Base-by-base conservation (phyloP, 2,113 vertebrate species). In the Oreotrochilus melanogaster region DNA sequence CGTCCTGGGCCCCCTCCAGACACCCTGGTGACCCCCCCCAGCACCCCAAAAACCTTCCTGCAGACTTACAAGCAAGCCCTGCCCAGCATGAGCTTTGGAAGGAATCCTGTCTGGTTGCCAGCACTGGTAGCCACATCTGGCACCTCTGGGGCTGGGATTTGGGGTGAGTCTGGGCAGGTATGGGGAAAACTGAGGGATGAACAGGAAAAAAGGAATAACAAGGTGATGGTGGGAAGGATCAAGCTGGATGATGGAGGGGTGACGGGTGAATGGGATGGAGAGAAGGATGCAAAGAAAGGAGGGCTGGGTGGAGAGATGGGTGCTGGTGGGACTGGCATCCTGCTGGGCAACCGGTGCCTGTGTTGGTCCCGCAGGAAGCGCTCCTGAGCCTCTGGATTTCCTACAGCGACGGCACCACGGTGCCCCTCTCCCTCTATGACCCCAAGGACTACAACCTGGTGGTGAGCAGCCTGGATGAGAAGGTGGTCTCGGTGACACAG, bases 381-480 rank as follows among this genome's bases (percentile, higher is more conserved):
- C 98, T 99, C 78, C 96, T 99, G 94, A 99, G 98, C 51, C 97
- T 99, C 76, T 99, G 99, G 99, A 98, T 99, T 94, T 98, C 98
- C 87, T 99, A 99, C 98, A 99, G 99, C 6, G 99, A 99, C 7
- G 99, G 98, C 96, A 99, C 99, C 60, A 99, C 98, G 0, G 98
- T 98, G 15, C 99, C 99, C 2, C 98, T 99, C 83, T 98, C 98
- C 76, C 98, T 99, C 60, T 99, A 99, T 11, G 99, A 99, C 95
- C 98, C 99, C 65, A 99, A 99, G 96, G 99, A 99, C 98, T 99
- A 99, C 82, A 99, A 99, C 83, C 97, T 99, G 94, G 98, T 99
- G 37, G 98, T 99, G 94, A 99, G 97, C 95, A 98, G 99, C 35
- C 96, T 99, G 96, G 99, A 99, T 0, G 98, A 99, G 95, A 98